Evolutionary conservation across 2,797 vertebrate species (phyloP).

Genomic region (Sebastes iracundus): DNA sequence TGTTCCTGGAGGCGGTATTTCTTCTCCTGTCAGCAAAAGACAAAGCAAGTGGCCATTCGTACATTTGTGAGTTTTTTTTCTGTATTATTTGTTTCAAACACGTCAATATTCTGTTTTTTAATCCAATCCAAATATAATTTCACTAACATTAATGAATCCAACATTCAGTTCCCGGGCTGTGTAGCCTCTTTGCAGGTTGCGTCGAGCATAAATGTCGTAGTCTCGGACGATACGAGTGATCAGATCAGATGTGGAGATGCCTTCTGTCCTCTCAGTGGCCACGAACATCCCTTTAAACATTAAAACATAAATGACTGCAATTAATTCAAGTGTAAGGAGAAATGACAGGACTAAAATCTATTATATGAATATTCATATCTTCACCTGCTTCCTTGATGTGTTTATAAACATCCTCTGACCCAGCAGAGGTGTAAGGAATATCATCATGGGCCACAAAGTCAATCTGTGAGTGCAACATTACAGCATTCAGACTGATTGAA

Average conservation of each 20-base stretch:
- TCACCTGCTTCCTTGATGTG: constrained; percentile 98
- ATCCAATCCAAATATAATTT: background rate
- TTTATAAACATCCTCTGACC: constrained; percentile 97
- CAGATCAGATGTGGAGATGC: constrained; percentile 97
- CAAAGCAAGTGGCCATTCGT: background rate
- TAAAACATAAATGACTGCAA: constrained; percentile 1
- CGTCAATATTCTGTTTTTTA: background rate
- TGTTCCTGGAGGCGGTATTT: constrained; percentile 97
- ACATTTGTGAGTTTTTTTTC: background rate
- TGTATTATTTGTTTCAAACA: background rate
- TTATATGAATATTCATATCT: background rate
- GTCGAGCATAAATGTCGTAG: constrained; percentile 94
- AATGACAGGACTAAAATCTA: background rate
- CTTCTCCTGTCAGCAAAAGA: constrained; percentile 86
- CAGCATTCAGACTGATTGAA: constrained; percentile 13
- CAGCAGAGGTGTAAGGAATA: constrained; percentile 97
- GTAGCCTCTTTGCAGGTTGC: constrained; percentile 97
- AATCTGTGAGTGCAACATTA: constrained; percentile 84
- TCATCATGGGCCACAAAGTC: constrained; percentile 99
- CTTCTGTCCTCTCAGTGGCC: constrained; percentile 95
- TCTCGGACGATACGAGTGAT: constrained; percentile 97
- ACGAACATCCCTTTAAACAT: constrained; percentile 93
- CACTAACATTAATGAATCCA: constrained; percentile 93
- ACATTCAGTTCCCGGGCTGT: constrained; percentile 97
- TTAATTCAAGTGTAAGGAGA: background rate